phyloP scores from a whole-genome alignment of 2,888 invertebrate genomes.

The Oithona nana region DNA sequence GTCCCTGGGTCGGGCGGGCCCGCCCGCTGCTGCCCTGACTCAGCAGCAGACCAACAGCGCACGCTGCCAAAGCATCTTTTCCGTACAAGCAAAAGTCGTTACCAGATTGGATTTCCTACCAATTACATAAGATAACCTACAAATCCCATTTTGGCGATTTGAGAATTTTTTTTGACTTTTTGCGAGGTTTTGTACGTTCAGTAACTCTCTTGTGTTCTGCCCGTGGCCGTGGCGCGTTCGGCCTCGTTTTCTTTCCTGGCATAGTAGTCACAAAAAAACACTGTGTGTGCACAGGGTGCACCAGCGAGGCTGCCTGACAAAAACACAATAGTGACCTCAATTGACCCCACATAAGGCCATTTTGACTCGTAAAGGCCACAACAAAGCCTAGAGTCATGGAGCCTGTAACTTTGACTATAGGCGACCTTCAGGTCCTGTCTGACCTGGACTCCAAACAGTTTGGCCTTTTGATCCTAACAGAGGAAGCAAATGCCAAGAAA shows the following conservation, averaged over 20 bases:
- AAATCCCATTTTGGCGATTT: too few species aligned
- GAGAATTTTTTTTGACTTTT: not conserved
- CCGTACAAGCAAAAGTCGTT: not conserved
- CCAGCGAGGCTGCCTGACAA: too few species aligned
- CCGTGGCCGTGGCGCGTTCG: not conserved
- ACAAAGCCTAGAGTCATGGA: too few species aligned
- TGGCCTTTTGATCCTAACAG: conserved; percentile 65
- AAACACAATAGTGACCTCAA: too few species aligned
- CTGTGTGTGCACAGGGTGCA: too few species aligned
- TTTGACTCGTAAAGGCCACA: too few species aligned
- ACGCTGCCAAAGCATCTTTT: not conserved
- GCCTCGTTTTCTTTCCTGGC: not conserved
- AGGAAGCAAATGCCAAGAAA: conserved; percentile 55
- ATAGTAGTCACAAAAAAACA: too few species aligned
- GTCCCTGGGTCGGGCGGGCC: not conserved
- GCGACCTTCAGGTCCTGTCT: conserved; percentile 59
- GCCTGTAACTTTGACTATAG: not conserved
- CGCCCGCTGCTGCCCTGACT: not conserved
- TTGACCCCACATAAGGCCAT: too few species aligned
- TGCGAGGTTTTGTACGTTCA: not conserved
- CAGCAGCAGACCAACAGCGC: not conserved
- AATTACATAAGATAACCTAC: too few species aligned
- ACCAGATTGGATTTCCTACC: too few species aligned
- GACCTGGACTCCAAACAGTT: conserved; percentile 79
- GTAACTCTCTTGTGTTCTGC: too few species aligned